Base-by-base conservation (phyloP, 1,140 invertebrate species). In the Drosophila pectinifera region DNA sequence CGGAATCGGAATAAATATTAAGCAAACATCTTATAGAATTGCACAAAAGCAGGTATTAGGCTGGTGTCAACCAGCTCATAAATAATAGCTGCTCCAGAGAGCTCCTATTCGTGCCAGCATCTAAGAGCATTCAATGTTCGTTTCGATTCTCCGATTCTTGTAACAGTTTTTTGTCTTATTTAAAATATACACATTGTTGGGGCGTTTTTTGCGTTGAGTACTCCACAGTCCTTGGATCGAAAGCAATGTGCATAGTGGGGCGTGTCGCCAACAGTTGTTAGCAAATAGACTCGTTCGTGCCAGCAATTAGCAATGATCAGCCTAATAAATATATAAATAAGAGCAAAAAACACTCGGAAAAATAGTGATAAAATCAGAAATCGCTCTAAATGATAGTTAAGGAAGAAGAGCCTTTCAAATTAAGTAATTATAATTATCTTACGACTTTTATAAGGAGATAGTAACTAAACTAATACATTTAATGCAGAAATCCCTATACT, bases 261-360 rank as follows among this genome's bases (percentile, higher is more conserved):
- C 26, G 28, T 45, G 28, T 43, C 20, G 22, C 16, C 39, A 11
- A n/a, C 14, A 26, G 56, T 62, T 34, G 39, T 22, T 34, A 43
- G 46, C 38, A 26, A 41, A 49, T n/a, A 64, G 14, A 36, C 46
- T 65, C 43, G 59, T 51, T 28, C 42, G 38, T 42, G 61, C 24
- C 61, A 22, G 10, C 49, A 70, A 70, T 70, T 70, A 70, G 39
- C 63, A 46, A 6, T 45, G 34, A 46, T 55, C 31, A 49, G 16
- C 43, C 22, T 55, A 68, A 24, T 67, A 53, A 38, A 55, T 55
- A 69, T 36, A 53, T 38, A 24, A 24, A 68, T 45, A 2, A 45
- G 8, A 26, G 42, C 18, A 20, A 24, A 7, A 31, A 0, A 4
- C 11, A 45, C 38, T 7, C 3, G 13, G 16, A 42, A 42, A 48